A percentile compares a stretch with the other conserved stretches of the same genome.
phyloP scores from a whole-genome alignment of 2,888 invertebrate species.

The Acleris sparsana region DNA sequence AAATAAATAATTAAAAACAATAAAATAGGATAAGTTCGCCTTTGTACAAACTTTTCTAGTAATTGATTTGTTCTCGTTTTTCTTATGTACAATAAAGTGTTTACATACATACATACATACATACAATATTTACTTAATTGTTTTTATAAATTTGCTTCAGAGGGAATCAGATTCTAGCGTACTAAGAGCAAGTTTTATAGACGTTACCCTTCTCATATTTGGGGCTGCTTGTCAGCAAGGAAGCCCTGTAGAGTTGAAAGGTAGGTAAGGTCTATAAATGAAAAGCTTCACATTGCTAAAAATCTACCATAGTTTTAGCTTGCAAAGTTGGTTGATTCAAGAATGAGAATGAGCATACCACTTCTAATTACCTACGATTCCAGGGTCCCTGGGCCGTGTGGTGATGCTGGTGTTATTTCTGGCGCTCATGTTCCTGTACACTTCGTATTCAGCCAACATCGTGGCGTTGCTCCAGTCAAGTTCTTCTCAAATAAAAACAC shows the following conservation, averaged over 20 bases:
- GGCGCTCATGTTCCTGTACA: conserved; percentile 87
- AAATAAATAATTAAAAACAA: no score
- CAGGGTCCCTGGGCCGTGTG: conserved; percentile 81
- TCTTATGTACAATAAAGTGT: no score
- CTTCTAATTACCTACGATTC: conserved; percentile 40
- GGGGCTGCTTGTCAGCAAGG: conserved; percentile 87
- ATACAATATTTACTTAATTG: no score
- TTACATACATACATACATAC: no score
- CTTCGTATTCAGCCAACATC: conserved; percentile 90
- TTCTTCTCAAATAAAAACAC: conserved; percentile 85
- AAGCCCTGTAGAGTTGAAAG: conserved; percentile 73
- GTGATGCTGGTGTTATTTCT: conserved; percentile 86
- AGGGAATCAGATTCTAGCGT: conserved; percentile 56
- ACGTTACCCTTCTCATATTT: conserved; percentile 81
- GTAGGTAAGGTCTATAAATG: conserved; percentile 45
- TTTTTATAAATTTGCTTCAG: conserved; percentile 48
- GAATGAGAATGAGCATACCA: background rate
- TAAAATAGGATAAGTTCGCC: no score
- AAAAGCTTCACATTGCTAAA: background rate
- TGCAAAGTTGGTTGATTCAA: background rate
- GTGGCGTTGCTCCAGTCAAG: conserved; percentile 89
- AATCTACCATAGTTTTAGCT: background rate
- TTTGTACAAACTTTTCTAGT: no score
- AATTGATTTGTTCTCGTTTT: no score
- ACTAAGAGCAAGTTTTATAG: conserved; percentile 70